Base-by-base conservation (phyloP, 2,113 vertebrate genomes). In the Hiodon tergisus region DNA sequence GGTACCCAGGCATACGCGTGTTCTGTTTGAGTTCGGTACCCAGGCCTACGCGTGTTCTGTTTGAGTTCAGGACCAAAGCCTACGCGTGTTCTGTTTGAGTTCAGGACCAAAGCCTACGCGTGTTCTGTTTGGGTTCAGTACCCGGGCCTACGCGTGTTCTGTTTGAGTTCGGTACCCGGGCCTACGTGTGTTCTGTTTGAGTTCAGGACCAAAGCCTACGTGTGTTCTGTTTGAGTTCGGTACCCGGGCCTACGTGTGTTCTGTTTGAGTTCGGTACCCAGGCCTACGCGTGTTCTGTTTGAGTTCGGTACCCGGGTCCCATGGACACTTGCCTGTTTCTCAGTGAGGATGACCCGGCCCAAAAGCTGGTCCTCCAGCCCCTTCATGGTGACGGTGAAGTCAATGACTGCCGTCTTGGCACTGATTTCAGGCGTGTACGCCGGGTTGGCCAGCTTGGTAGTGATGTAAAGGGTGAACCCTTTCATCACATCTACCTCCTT, bases 321-420 rank as follows among this genome's bases (percentile, higher is more conserved):
- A 50, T 10, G 2, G 11, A 50, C 17, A 63, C 82, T 72, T 78
- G 90, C 93, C 90, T 94, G 90, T 80, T 94, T 94, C 87, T 95
- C 93, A 60, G 86, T 90, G 70, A 89, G 89, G 69, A 94, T 94
- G 71, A 94, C 93, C 4, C 91, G 87, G 5, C 93, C 93, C 81
- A 95, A 91, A 52, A 95, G 90, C 78, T 94, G 94, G 85, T 94
- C 91, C 86, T 95, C 93, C 69, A 94, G 82, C 0, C 93, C 93
- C 80, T 85, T 87, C 87, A 89, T 78, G 47, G 93, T 94, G 61
- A 94, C 93, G 0, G 91, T 94, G 78, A 95, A 95, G 79, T 95
- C 94, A 61, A 94, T 92, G 76, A 94, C 87, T 0, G 90, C 87
- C 0, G 91, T 88, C 80, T 90, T 91, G 74, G 93, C 93, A 72